Evolutionary conservation across 2,113 vertebrate genomes (phyloP).

Genomic region (Parotia lawesii): DNA sequence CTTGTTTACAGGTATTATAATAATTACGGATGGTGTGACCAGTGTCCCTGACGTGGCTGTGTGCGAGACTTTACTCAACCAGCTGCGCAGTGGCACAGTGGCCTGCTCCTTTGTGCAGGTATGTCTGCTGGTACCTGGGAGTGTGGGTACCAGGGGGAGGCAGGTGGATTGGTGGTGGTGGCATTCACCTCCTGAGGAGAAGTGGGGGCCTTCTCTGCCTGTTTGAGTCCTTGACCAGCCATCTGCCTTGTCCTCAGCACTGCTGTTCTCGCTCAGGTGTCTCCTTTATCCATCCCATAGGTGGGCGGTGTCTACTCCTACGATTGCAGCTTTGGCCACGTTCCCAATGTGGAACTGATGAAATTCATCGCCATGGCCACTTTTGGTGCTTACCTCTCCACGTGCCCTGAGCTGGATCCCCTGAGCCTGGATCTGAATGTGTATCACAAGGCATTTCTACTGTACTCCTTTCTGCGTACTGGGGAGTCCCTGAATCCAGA

Average conservation of each 20-base stretch:
- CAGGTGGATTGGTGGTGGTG: not conserved
- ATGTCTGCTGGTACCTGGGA: not conserved
- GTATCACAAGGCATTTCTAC: conserved; percentile 93
- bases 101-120: conserved; percentile 98
- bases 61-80: conserved; percentile 93
- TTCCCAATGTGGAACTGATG: conserved; percentile 97
- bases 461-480: conserved; percentile 92
- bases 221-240: not conserved
- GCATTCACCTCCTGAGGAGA: not conserved
- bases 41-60: conserved; percentile 96
- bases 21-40: conserved; percentile 97
- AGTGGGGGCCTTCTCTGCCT: not conserved
- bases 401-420: conserved; percentile 83
- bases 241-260: not conserved
- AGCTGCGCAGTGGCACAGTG: conserved; percentile 92
- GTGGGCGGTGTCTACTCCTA: conserved; percentile 95
- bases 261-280: not conserved
- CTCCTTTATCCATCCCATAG: conserved; percentile 57
- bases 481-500: conserved; percentile 92
- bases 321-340: conserved; percentile 94
- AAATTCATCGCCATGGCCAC: conserved; percentile 97
- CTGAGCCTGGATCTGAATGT: conserved; percentile 84
- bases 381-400: conserved; percentile 92
- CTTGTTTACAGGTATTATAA: conserved; percentile 85
- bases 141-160: not conserved